Base-by-base conservation (phyloP, 2,113 vertebrate species). In the Eclectus roratus region DNA sequence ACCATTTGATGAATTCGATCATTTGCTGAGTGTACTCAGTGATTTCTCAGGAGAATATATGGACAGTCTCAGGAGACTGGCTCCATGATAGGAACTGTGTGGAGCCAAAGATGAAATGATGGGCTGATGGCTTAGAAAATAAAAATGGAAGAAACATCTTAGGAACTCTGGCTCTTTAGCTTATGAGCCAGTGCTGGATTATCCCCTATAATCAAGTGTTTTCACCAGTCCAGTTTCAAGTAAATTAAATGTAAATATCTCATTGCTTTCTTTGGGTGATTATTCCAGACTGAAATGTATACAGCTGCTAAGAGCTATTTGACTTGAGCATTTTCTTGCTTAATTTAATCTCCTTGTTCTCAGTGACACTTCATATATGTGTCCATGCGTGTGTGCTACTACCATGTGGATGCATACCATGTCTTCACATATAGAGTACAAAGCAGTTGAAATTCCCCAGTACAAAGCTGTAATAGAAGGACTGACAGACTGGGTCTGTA, bases 401-500 rank as follows among this genome's bases (percentile, higher is more conserved):
- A 44, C 66, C 70, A 53, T 33, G 72, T 80, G 80, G 88, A 55
- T 10, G 1, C 50, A 5, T 93, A 81, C 60, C 35, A 44, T 0
- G 0, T 68, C 77, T 61, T 4, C 65, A 33, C 37, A 10, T 44
- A 17, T 4, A 3, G 79, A 64, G 85, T 77, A 64, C 3, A 43
- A 91, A 82, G 87, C 60, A 73, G 61, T 5, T 96, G 95, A 93
- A 93, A 85, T 94, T 92, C 80, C 71, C 63, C 17, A 7, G 20
- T 91, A 94, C 92, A 95, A 96, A 97, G 80, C 91, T 92, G 58
- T 79, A 87, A 21, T 29, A 69, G 93, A 96, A 95, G 74, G 92
- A 91, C 94, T 97, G 98, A 97, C 97, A 97, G 95, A 47, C 93
- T 94, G 89, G 69, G 93, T 97, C 93, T 97, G 83, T 97, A 94